phyloP scores from a whole-genome alignment of 2,888 invertebrate species.

The Dioctria rufipes region DNA sequence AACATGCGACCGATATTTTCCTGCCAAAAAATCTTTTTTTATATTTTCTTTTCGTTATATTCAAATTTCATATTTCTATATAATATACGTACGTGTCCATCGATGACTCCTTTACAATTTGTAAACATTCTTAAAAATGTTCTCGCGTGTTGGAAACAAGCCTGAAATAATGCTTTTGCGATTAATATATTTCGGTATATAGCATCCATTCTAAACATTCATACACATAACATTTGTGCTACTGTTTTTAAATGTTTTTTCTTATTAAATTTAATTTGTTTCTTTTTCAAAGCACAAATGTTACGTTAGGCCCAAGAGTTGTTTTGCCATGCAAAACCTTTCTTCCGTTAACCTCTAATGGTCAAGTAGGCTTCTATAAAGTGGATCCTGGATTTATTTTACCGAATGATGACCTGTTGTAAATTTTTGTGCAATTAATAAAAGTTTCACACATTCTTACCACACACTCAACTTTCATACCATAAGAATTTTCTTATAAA shows the following conservation, averaged over 20 bases:
- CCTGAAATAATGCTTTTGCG: conserved; percentile 66
- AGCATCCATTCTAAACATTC: conserved; percentile 64
- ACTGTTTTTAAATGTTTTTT: conserved; percentile 11
- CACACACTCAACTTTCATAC: conserved; percentile 47
- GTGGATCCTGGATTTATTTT: conserved; percentile 13
- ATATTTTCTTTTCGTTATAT: conserved; percentile 8
- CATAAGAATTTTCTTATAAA: conserved; percentile 2
- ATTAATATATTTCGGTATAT: conserved; percentile 65
- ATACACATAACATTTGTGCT: conserved; percentile 59
- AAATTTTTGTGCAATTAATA: conserved; percentile 58
- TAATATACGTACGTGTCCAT: conserved; percentile 64
- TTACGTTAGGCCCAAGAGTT: conserved; percentile 57
- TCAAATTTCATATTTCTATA: conserved; percentile 63
- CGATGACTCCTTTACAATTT: conserved; percentile 56
- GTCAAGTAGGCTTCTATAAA: conserved; percentile 12
- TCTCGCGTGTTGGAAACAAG: conserved; percentile 61
- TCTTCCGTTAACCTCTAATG: conserved; percentile 38
- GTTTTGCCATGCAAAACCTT: conserved; percentile 53
- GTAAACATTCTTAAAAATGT: conserved; percentile 58
- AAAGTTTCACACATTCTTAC: conserved; percentile 53
- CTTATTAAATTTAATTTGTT: conserved; percentile 15
- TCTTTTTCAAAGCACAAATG: conserved; percentile 50
- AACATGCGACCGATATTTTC: conserved; percentile 38
- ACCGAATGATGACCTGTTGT: conserved; percentile 57
- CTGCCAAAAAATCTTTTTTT: conserved; percentile 30